These are phyloP conservation scores for Archivesica marissinica DNA, from an alignment of 1,140 invertebrate species.

Conservation along the genomic window DNA sequence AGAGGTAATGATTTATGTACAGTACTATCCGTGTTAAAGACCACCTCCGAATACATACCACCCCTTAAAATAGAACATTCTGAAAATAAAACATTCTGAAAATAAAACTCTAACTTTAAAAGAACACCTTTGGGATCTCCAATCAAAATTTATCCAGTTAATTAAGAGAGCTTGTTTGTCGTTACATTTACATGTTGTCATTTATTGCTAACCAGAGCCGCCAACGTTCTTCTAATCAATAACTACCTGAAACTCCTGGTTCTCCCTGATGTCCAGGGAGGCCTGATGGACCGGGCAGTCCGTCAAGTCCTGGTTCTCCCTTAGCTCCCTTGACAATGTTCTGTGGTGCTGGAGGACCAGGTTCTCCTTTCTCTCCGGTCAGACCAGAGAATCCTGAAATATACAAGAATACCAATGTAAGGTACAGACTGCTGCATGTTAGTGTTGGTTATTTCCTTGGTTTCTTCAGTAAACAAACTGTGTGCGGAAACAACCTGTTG, in stretches of 20 bases:
- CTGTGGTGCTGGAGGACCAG: slow-evolving; percentile 60
- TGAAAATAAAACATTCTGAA: too few relatives aligned
- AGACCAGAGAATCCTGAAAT: slow-evolving; percentile 60
- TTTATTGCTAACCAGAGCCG: too few relatives aligned
- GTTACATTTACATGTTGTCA: too few relatives aligned
- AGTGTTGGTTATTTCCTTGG: neutral
- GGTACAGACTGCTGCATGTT: neutral
- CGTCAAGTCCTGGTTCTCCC: slow-evolving; percentile 62
- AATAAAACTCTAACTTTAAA: too few relatives aligned
- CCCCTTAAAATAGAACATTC: too few relatives aligned
- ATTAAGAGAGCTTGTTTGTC: too few relatives aligned
- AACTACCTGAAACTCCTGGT: slow-evolving; percentile 42
- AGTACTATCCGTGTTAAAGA: neutral
- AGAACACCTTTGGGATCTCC: too few relatives aligned
- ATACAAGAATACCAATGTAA: neutral
- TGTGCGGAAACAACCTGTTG: too few relatives aligned
- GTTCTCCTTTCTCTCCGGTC: slow-evolving; percentile 71
- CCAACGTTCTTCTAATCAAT: too few relatives aligned
- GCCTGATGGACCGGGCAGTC: slow-evolving; percentile 22
- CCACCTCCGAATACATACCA: too few relatives aligned
- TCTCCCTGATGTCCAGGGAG: slow-evolving; percentile 49
- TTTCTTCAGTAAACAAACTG: too few relatives aligned
- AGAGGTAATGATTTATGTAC: slow-evolving; percentile 16
- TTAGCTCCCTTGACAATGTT: slow-evolving; percentile 61
- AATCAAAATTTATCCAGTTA: too few relatives aligned